Evolutionary conservation across 2,888 invertebrate genomes (phyloP).

Genomic region (Ceraclea dissimilis): DNA sequence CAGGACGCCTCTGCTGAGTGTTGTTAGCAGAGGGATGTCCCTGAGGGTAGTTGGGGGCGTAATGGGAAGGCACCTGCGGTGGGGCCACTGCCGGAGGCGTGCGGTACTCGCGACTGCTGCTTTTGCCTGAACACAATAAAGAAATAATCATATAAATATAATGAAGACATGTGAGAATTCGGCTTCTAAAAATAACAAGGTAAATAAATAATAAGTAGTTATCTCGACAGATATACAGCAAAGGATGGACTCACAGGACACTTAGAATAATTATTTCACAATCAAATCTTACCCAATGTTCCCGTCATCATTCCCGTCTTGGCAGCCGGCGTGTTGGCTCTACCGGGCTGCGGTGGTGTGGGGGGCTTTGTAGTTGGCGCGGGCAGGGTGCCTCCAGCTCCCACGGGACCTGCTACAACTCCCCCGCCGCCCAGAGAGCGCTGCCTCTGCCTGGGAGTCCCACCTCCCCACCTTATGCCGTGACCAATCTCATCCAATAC

Average conservation of each 20-base stretch:
- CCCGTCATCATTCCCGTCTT: slow-evolving; percentile 31
- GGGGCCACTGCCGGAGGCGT: slow-evolving; percentile 96
- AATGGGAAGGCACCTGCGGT: slow-evolving; percentile 94
- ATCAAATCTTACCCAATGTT: slow-evolving; percentile 20
- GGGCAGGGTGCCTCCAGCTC: slow-evolving; percentile 50
- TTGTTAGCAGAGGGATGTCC: slow-evolving; percentile 52
- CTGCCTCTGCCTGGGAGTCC: slow-evolving; percentile 67
- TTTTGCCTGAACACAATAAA: slow-evolving; percentile 50
- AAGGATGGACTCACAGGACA: too few species aligned
- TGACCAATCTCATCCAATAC: slow-evolving; percentile 94
- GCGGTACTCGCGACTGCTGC: slow-evolving; percentile 74
- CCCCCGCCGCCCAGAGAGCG: slow-evolving; percentile 54
- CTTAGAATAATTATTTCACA: too few species aligned
- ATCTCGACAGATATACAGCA: too few species aligned
- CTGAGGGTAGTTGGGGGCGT: slow-evolving; percentile 89
- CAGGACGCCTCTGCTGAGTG: slow-evolving; percentile 54
- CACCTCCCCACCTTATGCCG: slow-evolving; percentile 65
- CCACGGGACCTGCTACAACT: slow-evolving; percentile 35
- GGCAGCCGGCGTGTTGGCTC: slow-evolving; percentile 39
- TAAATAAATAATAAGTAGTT: too few species aligned
- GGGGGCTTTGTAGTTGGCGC: slow-evolving; percentile 94
- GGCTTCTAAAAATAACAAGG: too few species aligned
- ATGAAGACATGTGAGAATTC: too few species aligned
- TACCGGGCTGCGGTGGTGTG: slow-evolving; percentile 80
- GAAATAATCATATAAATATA: too few species aligned